A percentile compares a stretch with the other conserved stretches of the same genome.
phyloP scores from a whole-genome alignment of 2,888 invertebrate species.

The Drosophila diplacantha region DNA sequence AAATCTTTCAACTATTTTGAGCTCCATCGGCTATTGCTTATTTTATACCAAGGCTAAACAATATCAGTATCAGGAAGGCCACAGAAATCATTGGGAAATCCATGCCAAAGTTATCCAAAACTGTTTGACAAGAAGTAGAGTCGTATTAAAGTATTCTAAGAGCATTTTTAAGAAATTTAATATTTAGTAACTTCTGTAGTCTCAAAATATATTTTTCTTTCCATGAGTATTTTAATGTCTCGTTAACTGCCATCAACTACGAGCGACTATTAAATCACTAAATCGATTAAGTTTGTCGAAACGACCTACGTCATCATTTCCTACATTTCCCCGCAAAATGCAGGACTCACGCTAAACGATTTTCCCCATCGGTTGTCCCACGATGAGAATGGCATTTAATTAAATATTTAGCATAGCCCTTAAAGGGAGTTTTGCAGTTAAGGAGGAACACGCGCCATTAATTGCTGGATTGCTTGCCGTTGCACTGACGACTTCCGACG shows the following conservation, averaged over 20 bases:
- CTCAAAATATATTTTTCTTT: too few species aligned
- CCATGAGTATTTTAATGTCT: not conserved
- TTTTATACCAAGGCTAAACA: too few species aligned
- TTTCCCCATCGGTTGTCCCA: not conserved
- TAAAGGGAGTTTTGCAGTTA: conserved; percentile 11
- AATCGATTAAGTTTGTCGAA: not conserved
- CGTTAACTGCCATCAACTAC: too few species aligned
- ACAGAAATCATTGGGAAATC: not conserved
- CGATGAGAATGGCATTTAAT: conserved; percentile 13
- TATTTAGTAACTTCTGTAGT: too few species aligned
- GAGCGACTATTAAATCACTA: not conserved
- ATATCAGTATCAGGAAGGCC: not conserved
- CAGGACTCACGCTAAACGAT: not conserved
- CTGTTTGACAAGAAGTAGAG: not conserved
- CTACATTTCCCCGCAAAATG: not conserved
- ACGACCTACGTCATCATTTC: not conserved
- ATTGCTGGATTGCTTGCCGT: conserved; percentile 24
- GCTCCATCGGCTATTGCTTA: too few species aligned
- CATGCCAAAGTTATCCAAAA: not conserved
- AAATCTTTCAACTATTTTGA: not conserved
- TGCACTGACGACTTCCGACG: conserved; percentile 28
- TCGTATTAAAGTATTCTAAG: not conserved
- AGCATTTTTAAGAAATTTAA: not conserved
- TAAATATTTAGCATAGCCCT: conserved; percentile 13
- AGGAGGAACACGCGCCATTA: conserved; percentile 29